Conservation (phyloP, 2,113 vertebrate genomes). For the Aspidoscelis tigris region DNA sequence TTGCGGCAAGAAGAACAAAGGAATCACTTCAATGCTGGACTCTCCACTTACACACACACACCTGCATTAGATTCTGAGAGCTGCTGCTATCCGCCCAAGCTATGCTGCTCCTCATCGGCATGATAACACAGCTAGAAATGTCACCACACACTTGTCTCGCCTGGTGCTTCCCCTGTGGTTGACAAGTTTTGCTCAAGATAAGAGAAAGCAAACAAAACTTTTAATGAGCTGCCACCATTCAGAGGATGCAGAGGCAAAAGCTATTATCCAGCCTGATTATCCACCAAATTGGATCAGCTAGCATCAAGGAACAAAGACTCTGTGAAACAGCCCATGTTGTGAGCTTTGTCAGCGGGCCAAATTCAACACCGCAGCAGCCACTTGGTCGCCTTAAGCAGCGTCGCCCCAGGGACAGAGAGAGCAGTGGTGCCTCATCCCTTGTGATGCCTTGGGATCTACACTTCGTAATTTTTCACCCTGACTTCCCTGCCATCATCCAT, state of each 20-base stretch:
- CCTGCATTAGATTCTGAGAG: neutral
- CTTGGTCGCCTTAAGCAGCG: neutral
- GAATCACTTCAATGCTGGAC: no score
- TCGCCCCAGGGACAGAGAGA: neutral
- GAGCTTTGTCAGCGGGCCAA: neutral
- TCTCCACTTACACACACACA: neutral
- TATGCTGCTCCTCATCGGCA: neutral
- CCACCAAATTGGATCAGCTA: constrained; percentile 19
- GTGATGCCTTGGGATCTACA: neutral
- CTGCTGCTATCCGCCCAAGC: neutral
- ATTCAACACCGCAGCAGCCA: neutral
- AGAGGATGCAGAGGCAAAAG: neutral
- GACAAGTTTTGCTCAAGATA: constrained; percentile 8
- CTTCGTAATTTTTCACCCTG: neutral
- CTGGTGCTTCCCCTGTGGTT: neutral
- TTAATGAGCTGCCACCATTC: constrained; percentile 17
- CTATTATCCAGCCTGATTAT: constrained; percentile 20
- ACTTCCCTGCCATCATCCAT: neutral
- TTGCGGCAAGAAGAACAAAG: no score
- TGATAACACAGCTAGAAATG: neutral
- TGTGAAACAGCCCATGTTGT: neutral
- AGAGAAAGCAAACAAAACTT: constrained; percentile 22
- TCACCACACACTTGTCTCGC: neutral
- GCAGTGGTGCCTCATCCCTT: neutral
- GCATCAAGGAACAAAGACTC: neutral